Evolutionary conservation across 2,888 invertebrate genomes (phyloP).

Genomic region (Melipona beecheii): DNA sequence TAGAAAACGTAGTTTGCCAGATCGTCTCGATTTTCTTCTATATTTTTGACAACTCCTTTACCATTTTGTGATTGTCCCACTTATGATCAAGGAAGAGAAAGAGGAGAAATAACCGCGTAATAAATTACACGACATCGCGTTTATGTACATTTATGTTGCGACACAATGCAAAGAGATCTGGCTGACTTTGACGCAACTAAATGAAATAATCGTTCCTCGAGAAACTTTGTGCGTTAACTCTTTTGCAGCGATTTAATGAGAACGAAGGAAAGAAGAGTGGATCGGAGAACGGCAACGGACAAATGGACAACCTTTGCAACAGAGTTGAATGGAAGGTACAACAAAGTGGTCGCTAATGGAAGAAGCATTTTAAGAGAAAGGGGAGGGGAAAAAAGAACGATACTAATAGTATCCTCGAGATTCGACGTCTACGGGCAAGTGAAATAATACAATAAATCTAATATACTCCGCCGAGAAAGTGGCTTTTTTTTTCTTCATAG

Average conservation of each 20-base stretch:
- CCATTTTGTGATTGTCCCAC: too few species aligned
- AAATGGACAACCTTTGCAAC: not conserved
- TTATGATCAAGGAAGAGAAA: too few species aligned
- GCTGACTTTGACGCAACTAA: too few species aligned
- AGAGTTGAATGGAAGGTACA: not conserved
- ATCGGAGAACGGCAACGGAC: not conserved
- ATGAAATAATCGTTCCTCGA: too few species aligned
- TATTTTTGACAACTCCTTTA: too few species aligned
- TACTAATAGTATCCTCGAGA: not conserved
- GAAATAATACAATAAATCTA: not conserved
- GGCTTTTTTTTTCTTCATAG: not conserved
- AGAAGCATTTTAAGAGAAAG: conserved; percentile 3
- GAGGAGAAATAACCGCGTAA: too few species aligned
- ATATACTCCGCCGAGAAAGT: not conserved
- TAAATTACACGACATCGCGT: too few species aligned
- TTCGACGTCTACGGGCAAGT: not conserved
- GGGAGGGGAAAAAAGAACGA: not conserved
- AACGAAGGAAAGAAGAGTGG: not conserved
- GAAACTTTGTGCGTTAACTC: not conserved
- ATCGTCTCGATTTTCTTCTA: too few species aligned
- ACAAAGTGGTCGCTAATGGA: not conserved
- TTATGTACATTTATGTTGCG: not conserved
- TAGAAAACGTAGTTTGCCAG: not conserved
- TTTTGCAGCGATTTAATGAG: not conserved
- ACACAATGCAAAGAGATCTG: too few species aligned